phyloP scores from a whole-genome alignment of 2,888 invertebrate genomes.

The Drosophila colorata region DNA sequence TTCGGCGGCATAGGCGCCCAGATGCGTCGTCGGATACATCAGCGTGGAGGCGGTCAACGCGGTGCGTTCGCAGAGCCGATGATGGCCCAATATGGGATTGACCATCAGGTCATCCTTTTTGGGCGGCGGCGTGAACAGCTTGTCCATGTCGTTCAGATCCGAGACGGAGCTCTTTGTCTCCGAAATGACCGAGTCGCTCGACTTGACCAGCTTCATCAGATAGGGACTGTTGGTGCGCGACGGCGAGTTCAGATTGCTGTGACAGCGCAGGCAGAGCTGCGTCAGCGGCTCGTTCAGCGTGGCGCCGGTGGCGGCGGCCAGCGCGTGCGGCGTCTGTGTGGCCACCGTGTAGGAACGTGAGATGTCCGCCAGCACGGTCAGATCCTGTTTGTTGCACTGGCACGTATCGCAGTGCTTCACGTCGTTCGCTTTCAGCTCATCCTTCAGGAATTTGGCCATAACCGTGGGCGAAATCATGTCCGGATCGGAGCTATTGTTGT shows the following conservation, averaged over 20 bases:
- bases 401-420: slow-evolving; percentile 94
- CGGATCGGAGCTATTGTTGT: slow-evolving; percentile 61
- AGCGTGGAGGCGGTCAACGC: slow-evolving; percentile 61
- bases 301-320: slow-evolving; percentile 48
- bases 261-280: slow-evolving; percentile 88
- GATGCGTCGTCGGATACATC: slow-evolving; percentile 75
- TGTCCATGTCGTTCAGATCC: slow-evolving; percentile 84
- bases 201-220: slow-evolving; percentile 85
- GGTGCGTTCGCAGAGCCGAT: slow-evolving; percentile 87
- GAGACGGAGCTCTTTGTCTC: slow-evolving; percentile 85
- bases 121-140: slow-evolving; percentile 83
- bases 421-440: slow-evolving; percentile 91
- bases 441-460: slow-evolving; percentile 96
- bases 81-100: slow-evolving; percentile 87
- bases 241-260: slow-evolving; percentile 86
- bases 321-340: slow-evolving; percentile 88
- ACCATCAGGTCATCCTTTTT: slow-evolving; percentile 85
- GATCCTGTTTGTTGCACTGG: slow-evolving; percentile 87
- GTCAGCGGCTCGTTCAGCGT: slow-evolving; percentile 74
- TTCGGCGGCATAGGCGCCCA: slow-evolving; percentile 75
- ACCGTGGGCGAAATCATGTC: slow-evolving; percentile 92
- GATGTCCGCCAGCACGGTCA: slow-evolving; percentile 87
- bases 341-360: slow-evolving; percentile 87
- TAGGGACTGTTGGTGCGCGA: slow-evolving; percentile 85
- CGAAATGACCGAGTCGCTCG: slow-evolving; percentile 85